Evolutionary conservation across 2,797 vertebrate genomes (phyloP), one percentile per base, ranked within the genome.

Genomic region (Cichlasoma orientale): DNA sequence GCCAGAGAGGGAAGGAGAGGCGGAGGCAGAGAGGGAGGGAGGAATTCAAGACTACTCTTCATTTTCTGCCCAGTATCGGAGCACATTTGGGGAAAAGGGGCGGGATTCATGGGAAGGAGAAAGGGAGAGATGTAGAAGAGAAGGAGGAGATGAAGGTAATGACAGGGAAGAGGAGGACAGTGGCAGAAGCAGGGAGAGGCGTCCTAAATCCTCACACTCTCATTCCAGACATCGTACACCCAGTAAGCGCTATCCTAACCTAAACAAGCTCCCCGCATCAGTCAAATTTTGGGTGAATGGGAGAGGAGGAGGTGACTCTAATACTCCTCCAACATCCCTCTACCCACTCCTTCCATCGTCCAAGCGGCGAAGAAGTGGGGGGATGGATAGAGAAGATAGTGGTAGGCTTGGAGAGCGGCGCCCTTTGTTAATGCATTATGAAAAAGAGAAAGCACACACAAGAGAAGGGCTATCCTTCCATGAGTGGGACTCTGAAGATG

Each of bases 211-310:
- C 29, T 93, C 93, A 41, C 93, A 66, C 33, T 83, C 92, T 18
- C 95, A 93, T 76, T 90, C 90, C 53, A 89, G 93, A 77, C 94
- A 94, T 57, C 92, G 91, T 14, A 85, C 90, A 10, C 86, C 93
- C 12, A 93, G 77, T 85, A 96, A 95, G 70, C 94, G 93, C 71
- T 96, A 96, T 83, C 92, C 95, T 3, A 96, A 96, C 87, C 92
- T 96, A 23, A 93, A 96, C 86, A 96, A 96, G 84, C 93, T 96
- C 29, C 96, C 96, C 2, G 91, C 96, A 2, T 96, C 96, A 0
- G 96, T 96, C 50, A 96, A 96, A 87, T 96, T 96, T 80, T 96
- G 95, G 96, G 95, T 96, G 14, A 95, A 93, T 66, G 91, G 92
- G 7, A 93, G 91, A 87, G 92, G 91, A 87, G 92, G 94, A 56